These are phyloP conservation scores for Drosophila villosipedis DNA, from an alignment of 2,888 invertebrate genomes.

Conservation along the genomic window DNA sequence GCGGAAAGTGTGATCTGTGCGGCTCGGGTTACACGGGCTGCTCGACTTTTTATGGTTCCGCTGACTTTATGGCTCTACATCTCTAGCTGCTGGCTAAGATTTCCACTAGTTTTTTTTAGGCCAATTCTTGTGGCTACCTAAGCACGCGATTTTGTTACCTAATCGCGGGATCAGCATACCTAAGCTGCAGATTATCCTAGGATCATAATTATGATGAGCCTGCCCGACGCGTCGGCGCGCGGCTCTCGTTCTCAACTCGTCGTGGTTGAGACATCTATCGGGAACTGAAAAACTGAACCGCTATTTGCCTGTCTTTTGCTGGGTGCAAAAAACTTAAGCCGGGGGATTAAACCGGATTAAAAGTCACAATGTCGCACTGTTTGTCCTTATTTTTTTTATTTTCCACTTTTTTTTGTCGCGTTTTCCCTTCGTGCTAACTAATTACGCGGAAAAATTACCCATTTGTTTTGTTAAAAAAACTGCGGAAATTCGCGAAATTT, in stretches of 20 bases:
- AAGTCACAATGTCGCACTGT: constrained; percentile 61
- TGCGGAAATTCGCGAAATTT: constrained; percentile 73
- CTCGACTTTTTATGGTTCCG: constrained; percentile 74
- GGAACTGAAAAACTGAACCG: constrained; percentile 25
- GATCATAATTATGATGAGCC: constrained; percentile 78
- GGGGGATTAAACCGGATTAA: constrained; percentile 79
- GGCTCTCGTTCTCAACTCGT: constrained; percentile 43
- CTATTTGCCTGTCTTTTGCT: constrained; percentile 23
- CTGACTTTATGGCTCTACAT: constrained; percentile 62
- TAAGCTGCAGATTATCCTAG: constrained; percentile 76
- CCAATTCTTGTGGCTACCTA: constrained; percentile 78
- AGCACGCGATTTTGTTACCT: constrained; percentile 76
- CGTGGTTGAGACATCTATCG: constrained; percentile 10
- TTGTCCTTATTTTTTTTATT: constrained; percentile 64
- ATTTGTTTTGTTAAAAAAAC: constrained; percentile 55
- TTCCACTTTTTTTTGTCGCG: constrained; percentile 50
- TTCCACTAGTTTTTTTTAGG: constrained; percentile 65
- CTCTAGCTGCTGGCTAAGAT: constrained; percentile 19
- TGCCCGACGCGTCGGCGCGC: constrained; percentile 45
- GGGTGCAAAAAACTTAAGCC: constrained; percentile 80
- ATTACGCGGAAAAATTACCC: constrained; percentile 75
- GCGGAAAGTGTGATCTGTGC: constrained; percentile 54
- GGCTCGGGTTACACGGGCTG: constrained; percentile 64
- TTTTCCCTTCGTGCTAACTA: constrained; percentile 72
- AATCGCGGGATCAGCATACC: constrained; percentile 77